Evolutionary conservation across 2,888 invertebrate genomes (phyloP), one percentile per base, ranked within the genome.

Genomic region (Axea sp.): DNA sequence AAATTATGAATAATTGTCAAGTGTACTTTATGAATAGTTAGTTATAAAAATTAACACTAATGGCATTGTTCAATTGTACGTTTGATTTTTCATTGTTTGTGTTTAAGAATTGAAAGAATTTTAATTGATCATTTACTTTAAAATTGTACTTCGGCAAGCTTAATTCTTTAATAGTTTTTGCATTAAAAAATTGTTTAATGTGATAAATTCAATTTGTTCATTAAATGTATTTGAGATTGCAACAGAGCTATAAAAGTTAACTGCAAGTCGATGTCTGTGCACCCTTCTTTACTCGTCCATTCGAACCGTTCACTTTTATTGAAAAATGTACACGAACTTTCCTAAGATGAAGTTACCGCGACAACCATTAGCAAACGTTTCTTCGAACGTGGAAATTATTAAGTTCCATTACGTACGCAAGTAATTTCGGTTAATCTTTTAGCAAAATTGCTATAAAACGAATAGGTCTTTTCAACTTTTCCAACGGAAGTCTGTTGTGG

Each of bases 371-470:
- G 45, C 64, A 28, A 57, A 64, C 37, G 53, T 65, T 47, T 73
- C 49, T 59, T 49, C 65, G 62, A 73, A 75, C 76, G 75, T 59
- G 64, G 57, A 68, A n/a, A n/a, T n/a, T n/a, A 76, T 78, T 65
- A 79, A 82, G 78, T 78, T 81, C 78, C 77, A 79, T 82, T 81
- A 80, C 79, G 73, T 51, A 24, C 57, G 62, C 71, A 9, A 71
- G 77, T 76, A 79, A 77, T 77, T 73, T 72, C 45, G 79, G 76
- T 77, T 82, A 82, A 83, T 82, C 80, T 79, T 76, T 76, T 76
- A 57, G 73, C 69, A 51, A 82, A 82, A 77, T 82, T 81, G 78
- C 75, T 67, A 73, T 76, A 80, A 80, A 76, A 77, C 77, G 75
- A 76, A 37, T 28, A 17, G 3, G 7, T 19, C 37, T 22, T 35